Percentiles rank a stretch among this genome's conserved stretches.
These are phyloP conservation scores for Macropis europaea DNA, from an alignment of 2,888 invertebrate species.

Conservation along the genomic window DNA sequence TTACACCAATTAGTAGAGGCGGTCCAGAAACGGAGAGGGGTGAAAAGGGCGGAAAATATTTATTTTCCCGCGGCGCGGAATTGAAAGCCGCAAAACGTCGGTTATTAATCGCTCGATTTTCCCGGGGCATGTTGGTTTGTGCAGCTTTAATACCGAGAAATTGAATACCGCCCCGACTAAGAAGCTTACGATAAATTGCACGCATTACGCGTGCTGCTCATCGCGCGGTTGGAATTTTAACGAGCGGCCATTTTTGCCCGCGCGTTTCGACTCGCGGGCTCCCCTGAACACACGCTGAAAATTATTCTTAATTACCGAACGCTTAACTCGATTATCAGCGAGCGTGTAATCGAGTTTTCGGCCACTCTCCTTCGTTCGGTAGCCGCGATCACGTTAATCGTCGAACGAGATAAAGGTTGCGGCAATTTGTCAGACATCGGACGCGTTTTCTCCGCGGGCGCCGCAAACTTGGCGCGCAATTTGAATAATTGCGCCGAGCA, in stretches of 20 bases:
- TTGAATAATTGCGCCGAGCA: conserved; percentile 35
- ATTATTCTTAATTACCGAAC: conserved; percentile 24
- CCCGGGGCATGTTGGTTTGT: not conserved
- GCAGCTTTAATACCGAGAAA: conserved; percentile 29
- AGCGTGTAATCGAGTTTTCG: not conserved
- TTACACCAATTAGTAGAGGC: no score
- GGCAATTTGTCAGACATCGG: conserved; percentile 24
- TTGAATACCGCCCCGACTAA: conserved; percentile 28
- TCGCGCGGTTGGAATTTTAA: conserved; percentile 37
- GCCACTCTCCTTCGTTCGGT: not conserved
- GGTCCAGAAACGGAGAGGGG: no score
- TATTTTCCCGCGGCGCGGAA: conserved; percentile 5
- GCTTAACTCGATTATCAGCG: no score
- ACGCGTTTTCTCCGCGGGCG: conserved; percentile 3
- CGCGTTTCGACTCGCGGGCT: not conserved
- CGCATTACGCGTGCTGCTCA: conserved; percentile 21
- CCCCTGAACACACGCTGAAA: conserved; percentile 9
- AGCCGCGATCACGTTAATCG: conserved; percentile 8
- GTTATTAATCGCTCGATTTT: conserved; percentile 32
- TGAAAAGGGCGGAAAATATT: no score
- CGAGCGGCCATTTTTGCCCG: not conserved
- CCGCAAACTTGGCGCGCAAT: conserved; percentile 2
- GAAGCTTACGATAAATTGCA: conserved; percentile 38
- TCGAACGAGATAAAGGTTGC: not conserved
- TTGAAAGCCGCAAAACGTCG: not conserved